Conservation (phyloP, 2,113 vertebrate genomes). For the Cheilinus undulatus region DNA sequence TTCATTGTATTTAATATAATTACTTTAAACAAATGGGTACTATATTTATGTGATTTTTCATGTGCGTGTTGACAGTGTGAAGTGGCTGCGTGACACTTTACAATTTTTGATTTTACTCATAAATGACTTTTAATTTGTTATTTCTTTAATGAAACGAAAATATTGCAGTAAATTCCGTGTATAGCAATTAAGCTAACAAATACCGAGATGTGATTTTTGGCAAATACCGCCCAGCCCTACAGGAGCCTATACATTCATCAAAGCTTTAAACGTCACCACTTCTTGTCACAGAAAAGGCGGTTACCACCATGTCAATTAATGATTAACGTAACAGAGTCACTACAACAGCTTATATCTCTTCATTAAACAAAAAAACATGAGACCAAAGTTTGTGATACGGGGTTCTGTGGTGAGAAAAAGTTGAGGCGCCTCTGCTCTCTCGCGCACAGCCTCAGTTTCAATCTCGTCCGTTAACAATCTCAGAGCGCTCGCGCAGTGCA, state of each 20-base stretch:
- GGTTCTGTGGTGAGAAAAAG: constrained; percentile 27
- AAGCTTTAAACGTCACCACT: neutral
- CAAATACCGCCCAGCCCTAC: too few species aligned
- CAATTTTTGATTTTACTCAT: too few species aligned
- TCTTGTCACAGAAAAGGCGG: neutral
- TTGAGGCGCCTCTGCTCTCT: constrained; percentile 40
- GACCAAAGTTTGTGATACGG: constrained; percentile 10
- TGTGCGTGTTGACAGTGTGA: too few species aligned
- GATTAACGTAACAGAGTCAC: neutral
- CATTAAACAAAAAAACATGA: neutral
- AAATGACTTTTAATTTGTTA: too few species aligned
- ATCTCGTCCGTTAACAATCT: neutral
- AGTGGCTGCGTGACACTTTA: too few species aligned
- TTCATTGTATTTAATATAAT: too few species aligned
- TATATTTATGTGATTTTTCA: too few species aligned
- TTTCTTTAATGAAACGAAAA: too few species aligned
- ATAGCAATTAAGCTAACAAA: too few species aligned
- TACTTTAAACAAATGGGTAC: too few species aligned
- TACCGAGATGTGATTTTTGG: too few species aligned
- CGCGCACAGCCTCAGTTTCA: neutral
- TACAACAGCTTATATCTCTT: neutral
- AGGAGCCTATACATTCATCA: neutral
- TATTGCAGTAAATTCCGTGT: too few species aligned
- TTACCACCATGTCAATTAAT: neutral
- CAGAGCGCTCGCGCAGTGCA: neutral